Evolutionary conservation across 2,113 vertebrate species (phyloP).

Genomic region (Aramus guarauna): DNA sequence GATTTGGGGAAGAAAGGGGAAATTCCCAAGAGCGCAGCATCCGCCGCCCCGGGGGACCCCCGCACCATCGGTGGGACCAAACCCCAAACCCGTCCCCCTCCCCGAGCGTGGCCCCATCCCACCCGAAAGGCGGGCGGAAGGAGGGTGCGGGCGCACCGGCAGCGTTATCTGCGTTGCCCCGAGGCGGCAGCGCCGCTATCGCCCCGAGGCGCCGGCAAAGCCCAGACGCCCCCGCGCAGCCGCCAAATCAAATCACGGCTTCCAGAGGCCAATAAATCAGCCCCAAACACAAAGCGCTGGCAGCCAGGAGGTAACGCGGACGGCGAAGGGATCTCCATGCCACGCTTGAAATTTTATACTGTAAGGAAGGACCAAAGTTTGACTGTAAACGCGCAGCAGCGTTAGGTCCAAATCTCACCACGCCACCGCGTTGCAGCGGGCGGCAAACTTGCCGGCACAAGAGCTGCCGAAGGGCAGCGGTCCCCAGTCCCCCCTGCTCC

Average conservation of each 20-base stretch:
- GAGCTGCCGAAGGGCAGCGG: rapidly evolving
- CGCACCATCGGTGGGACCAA: rapidly evolving
- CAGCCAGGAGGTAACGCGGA: neutral
- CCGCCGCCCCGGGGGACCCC: rapidly evolving
- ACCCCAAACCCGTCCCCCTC: neutral
- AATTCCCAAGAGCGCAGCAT: neutral
- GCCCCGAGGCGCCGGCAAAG: rapidly evolving
- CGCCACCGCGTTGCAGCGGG: rapidly evolving
- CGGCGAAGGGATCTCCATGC: rapidly evolving
- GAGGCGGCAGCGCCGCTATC: neutral
- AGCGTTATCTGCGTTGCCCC: neutral
- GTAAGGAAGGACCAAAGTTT: neutral
- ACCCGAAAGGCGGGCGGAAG: rapidly evolving
- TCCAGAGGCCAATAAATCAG: neutral
- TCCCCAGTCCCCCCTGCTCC: neutral
- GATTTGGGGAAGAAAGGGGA: neutral
- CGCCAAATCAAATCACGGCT: neutral
- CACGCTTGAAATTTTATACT: neutral
- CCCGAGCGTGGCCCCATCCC: rapidly evolving
- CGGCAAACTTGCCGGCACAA: neutral
- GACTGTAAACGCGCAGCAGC: neutral
- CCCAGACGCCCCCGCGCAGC: neutral
- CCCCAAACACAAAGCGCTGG: neutral
- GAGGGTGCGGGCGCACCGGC: rapidly evolving
- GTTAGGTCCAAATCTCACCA: neutral